A percentile compares a stretch with the other conserved stretches of the same genome.
Evolutionary conservation across 2,797 vertebrate species (phyloP).

Genomic region (Crossoptilon crossoptilon): DNA sequence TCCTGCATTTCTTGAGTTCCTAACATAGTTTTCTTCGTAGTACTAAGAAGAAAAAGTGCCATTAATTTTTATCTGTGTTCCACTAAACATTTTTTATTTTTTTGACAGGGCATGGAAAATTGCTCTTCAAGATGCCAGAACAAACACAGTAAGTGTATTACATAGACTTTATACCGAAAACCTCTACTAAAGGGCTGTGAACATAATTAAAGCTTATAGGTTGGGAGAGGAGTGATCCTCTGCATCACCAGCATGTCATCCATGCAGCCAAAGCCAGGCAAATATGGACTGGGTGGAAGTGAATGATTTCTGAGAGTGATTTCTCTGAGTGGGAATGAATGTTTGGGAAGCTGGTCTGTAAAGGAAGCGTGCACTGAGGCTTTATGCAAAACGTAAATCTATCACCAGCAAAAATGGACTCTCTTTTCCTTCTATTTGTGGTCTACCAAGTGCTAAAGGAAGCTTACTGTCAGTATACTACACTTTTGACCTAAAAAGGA

Average conservation of each 20-base stretch:
- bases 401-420: neutral
- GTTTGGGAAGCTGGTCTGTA: neutral
- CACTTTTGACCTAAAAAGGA: neutral
- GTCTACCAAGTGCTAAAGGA: neutral
- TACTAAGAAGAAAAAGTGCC: neutral
- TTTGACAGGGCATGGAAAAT: constrained; percentile 92
- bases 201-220: neutral
- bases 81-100: constrained; percentile 1
- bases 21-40: neutral
- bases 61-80: neutral
- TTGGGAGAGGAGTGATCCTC: neutral
- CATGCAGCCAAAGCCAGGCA: neutral
- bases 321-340: neutral
- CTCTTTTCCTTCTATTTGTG: neutral
- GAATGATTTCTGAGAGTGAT: neutral
- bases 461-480: neutral
- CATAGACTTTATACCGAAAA: neutral
- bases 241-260: neutral
- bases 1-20: neutral
- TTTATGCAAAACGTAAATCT: neutral
- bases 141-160: constrained; percentile 87
- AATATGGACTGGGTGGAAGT: neutral
- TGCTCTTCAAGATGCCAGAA: constrained; percentile 92
- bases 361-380: neutral
- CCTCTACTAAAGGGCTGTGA: neutral